These are phyloP conservation scores for Siderastrea siderea DNA, from an alignment of 92 coral and sea anemone genomes.

Conservation along the genomic window DNA sequence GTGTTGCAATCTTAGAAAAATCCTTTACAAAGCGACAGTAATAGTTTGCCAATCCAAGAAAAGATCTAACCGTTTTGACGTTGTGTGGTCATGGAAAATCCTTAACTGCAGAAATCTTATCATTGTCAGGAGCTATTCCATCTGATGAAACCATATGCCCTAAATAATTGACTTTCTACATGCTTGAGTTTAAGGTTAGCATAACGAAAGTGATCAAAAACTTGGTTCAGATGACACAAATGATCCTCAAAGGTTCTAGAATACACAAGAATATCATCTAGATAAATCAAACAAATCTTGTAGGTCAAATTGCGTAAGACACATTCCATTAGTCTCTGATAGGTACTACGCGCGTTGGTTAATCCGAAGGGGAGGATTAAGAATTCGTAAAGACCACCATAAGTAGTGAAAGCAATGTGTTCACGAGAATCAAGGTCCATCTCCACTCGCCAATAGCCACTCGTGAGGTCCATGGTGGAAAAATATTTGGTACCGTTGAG, in stretches of 20 bases:
- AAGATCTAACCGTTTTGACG: constrained; percentile 63
- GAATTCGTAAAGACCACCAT: constrained; percentile 45
- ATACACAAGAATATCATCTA: constrained; percentile 17
- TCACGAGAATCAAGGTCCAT: constrained; percentile 25
- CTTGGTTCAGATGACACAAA: no score
- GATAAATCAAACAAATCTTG: constrained; percentile 31
- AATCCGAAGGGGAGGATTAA: constrained; percentile 44
- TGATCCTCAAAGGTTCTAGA: no score
- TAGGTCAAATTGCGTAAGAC: constrained; percentile 45
- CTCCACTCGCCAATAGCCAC: constrained; percentile 16
- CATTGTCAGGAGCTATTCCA: constrained; percentile 71
- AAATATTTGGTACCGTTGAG: constrained; percentile 40
- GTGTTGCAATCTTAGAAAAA: constrained; percentile 65
- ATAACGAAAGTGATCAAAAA: no score
- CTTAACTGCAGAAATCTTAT: constrained; percentile 58
- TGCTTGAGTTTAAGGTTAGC: no score
- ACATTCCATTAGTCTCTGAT: constrained; percentile 48
- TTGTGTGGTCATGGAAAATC: constrained; percentile 56
- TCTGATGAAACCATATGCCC: constrained; percentile 64
- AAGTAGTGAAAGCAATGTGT: constrained; percentile 49
- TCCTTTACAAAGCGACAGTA: constrained; percentile 62
- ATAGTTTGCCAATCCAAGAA: constrained; percentile 73
- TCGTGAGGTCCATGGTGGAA: constrained; percentile 26
- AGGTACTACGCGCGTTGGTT: constrained; percentile 18
- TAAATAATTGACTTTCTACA: constrained; percentile 18